A percentile compares a stretch with the other conserved stretches of the same genome.
These are phyloP conservation scores for Cetonia aurata DNA, from an alignment of 2,888 invertebrate genomes.

Conservation along the genomic window DNA sequence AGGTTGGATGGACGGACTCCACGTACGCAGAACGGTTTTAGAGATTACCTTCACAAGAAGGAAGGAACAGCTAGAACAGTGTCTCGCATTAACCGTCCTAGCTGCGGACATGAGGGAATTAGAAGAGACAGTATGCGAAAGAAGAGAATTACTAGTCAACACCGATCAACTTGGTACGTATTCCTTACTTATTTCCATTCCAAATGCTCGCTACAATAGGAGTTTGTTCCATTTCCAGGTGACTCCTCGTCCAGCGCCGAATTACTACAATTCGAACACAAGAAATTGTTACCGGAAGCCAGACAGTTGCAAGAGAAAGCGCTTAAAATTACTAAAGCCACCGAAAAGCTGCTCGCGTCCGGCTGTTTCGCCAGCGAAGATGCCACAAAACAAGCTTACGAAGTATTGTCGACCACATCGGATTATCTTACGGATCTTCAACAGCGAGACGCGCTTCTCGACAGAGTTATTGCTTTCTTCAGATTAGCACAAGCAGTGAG, in stretches of 20 bases:
- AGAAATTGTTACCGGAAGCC: conserved; percentile 78
- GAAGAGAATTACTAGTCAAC: conserved; percentile 70
- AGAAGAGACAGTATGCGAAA: conserved; percentile 71
- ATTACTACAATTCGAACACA: conserved; percentile 76
- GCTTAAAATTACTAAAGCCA: conserved; percentile 81
- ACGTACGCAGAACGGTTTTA: conserved; percentile 79
- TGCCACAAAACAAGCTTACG: conserved; percentile 76
- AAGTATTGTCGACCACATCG: conserved; percentile 74
- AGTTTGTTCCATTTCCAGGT: conserved; percentile 66
- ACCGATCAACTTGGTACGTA: conserved; percentile 71
- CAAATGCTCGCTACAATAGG: neutral
- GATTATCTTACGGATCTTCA: conserved; percentile 81
- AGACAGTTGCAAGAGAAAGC: conserved; percentile 81
- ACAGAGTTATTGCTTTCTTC: conserved; percentile 80
- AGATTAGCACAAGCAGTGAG: conserved; percentile 74
- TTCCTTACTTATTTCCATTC: neutral
- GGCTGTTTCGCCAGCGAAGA: conserved; percentile 80
- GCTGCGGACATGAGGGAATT: conserved; percentile 79
- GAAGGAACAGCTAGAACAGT: conserved; percentile 83
- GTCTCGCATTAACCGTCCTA: conserved; percentile 79
- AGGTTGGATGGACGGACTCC: conserved; percentile 80
- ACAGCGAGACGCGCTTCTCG: conserved; percentile 76
- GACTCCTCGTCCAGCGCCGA: conserved; percentile 79
- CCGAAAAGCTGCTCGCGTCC: conserved; percentile 79
- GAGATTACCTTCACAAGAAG: conserved; percentile 78